Conservation (phyloP, 2,888 invertebrate species). For the Ceraclea dissimilis region DNA sequence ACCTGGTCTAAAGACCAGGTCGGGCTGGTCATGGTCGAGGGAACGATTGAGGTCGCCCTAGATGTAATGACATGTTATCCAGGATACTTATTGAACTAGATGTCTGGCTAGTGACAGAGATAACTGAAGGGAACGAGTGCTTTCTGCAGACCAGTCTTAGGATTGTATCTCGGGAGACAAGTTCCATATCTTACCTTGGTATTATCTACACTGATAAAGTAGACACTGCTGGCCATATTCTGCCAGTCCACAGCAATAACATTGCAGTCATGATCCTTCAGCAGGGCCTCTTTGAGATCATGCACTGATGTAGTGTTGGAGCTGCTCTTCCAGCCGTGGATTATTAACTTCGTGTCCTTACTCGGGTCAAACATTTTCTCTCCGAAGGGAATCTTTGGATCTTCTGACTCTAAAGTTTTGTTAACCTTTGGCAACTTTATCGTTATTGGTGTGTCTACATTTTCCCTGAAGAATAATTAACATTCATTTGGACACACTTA, state of each 20-base stretch:
- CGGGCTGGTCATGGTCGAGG: too few species aligned
- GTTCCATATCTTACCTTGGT: constrained; percentile 34
- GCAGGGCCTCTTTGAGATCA: constrained; percentile 39
- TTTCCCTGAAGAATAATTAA: too few species aligned
- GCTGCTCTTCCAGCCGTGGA: constrained; percentile 49
- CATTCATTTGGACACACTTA: too few species aligned
- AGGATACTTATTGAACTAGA: too few species aligned
- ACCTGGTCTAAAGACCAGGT: too few species aligned
- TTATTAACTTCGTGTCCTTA: constrained; percentile 42
- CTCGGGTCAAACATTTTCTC: constrained; percentile 33
- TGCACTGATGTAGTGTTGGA: constrained; percentile 37
- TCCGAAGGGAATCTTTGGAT: constrained; percentile 27
- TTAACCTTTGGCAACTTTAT: neutral
- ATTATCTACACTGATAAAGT: constrained; percentile 39
- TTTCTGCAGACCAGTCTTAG: too few species aligned
- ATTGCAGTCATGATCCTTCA: constrained; percentile 40
- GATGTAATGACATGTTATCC: too few species aligned
- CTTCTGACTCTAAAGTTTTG: constrained; percentile 25
- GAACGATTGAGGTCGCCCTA: too few species aligned
- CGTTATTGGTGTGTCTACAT: too few species aligned
- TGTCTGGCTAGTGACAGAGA: too few species aligned
- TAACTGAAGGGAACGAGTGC: too few species aligned
- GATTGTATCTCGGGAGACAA: too few species aligned
- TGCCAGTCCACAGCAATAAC: constrained; percentile 47
- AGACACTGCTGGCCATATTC: constrained; percentile 37